A percentile compares a stretch with the other conserved stretches of the same genome.
Evolutionary conservation across 2,888 invertebrate species (phyloP).

Genomic region (Panorpa germanica): DNA sequence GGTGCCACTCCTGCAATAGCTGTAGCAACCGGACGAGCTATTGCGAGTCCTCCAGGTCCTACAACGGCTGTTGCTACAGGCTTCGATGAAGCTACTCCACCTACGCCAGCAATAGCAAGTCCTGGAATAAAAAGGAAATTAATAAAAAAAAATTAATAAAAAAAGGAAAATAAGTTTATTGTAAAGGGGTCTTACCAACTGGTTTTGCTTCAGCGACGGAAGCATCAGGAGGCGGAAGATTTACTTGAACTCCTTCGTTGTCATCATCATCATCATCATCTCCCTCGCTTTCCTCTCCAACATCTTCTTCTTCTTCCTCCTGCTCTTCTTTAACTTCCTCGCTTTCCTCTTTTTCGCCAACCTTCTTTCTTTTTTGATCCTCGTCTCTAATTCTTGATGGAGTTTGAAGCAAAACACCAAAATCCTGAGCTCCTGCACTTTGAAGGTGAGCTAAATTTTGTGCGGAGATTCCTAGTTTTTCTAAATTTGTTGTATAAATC

Average conservation of each 20-base stretch:
- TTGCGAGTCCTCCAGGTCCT: conserved; percentile 46
- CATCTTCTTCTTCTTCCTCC: conserved; percentile 16
- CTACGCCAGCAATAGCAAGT: conserved; percentile 37
- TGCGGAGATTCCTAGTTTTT: conserved; percentile 33
- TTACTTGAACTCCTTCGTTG: conserved; percentile 25
- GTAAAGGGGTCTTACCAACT: conserved; percentile 29
- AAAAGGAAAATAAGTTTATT: conserved; percentile 3
- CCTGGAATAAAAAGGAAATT: conserved; percentile 24
- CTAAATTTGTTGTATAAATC: conserved; percentile 34
- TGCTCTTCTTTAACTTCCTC: conserved; percentile 10
- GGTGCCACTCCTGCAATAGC: conserved; percentile 49
- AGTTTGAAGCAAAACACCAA: conserved; percentile 25
- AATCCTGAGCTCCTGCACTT: conserved; percentile 31
- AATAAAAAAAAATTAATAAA: conserved; percentile 8
- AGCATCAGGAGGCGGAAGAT: conserved; percentile 34
- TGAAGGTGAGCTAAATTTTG: conserved; percentile 33
- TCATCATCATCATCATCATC: conserved; percentile 17
- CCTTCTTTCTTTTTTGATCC: conserved; percentile 9
- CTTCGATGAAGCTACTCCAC: conserved; percentile 52
- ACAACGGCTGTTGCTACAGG: conserved; percentile 52
- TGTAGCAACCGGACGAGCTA: conserved; percentile 50
- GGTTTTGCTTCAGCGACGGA: conserved; percentile 61
- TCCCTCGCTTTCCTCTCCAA: conserved; percentile 27
- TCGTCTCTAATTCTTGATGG: conserved; percentile 19
- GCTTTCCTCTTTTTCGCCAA: conserved; percentile 7